A percentile compares a stretch with the other conserved stretches of the same genome.
These are phyloP conservation scores for Agonum fuliginosum DNA, from an alignment of 2,888 invertebrate genomes.

Conservation along the genomic window DNA sequence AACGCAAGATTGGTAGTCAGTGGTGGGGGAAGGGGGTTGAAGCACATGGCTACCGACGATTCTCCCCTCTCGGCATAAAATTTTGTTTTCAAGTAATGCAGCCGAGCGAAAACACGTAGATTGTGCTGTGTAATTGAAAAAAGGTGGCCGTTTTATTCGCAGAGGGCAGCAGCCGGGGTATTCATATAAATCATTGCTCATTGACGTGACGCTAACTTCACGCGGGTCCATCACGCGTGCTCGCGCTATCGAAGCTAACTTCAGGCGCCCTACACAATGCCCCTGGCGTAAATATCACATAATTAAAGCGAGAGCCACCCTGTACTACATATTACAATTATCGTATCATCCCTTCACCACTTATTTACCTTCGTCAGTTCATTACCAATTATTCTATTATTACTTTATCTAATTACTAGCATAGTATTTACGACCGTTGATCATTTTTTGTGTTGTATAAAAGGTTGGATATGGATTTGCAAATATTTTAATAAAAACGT, in stretches of 20 bases:
- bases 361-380: no score
- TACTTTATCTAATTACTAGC: no score
- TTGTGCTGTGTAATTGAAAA: slow-evolving; percentile 60
- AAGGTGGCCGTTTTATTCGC: slow-evolving; percentile 59
- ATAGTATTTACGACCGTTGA: no score
- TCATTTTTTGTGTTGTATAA: no score
- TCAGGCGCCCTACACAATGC: slow-evolving; percentile 27
- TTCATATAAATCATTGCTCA: slow-evolving; percentile 60
- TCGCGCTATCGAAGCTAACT: neutral
- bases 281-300: slow-evolving; percentile 52
- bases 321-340: slow-evolving; percentile 10
- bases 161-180: slow-evolving; percentile 49
- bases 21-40: slow-evolving; percentile 10
- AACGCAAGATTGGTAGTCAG: no score
- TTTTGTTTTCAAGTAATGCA: slow-evolving; percentile 60
- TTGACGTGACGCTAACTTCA: slow-evolving; percentile 58
- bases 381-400: no score
- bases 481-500: no score
- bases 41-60: slow-evolving; percentile 48
- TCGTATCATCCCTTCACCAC: slow-evolving; percentile 8
- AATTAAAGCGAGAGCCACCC: slow-evolving; percentile 51
- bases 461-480: no score
- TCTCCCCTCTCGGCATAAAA: slow-evolving; percentile 52
- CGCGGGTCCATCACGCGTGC: slow-evolving; percentile 52
- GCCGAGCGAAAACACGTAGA: slow-evolving; percentile 59